phyloP scores from a whole-genome alignment of 2,888 invertebrate genomes.

The Ceraclea dissimilis region DNA sequence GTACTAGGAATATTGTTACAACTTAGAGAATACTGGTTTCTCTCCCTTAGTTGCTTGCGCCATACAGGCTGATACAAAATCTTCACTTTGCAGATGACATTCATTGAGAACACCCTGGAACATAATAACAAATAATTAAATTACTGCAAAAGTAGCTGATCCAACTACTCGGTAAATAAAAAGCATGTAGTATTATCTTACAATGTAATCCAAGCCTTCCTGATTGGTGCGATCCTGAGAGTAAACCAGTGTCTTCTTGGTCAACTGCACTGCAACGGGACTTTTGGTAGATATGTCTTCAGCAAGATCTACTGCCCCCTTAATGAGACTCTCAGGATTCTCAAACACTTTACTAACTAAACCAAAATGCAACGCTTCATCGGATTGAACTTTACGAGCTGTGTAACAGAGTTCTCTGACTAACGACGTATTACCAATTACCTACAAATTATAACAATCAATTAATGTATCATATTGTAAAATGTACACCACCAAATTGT shows the following conservation, averaged over 20 bases:
- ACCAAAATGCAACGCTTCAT: conserved; percentile 76
- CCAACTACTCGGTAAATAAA: not conserved
- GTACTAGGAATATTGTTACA: conserved; percentile 39
- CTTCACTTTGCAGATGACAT: conserved; percentile 85
- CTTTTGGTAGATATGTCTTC: conserved; percentile 77
- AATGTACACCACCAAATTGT: too few relatives aligned
- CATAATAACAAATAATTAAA: conserved; percentile 13
- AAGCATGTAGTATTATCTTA: conserved; percentile 46
- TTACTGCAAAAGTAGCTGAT: not conserved
- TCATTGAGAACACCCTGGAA: conserved; percentile 75
- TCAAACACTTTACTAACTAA: conserved; percentile 72
- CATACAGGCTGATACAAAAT: conserved; percentile 71
- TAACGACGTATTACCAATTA: conserved; percentile 80
- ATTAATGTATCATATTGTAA: not conserved
- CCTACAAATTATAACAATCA: conserved; percentile 32
- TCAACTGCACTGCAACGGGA: conserved; percentile 90
- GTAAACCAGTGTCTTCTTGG: conserved; percentile 77
- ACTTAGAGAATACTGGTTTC: conserved; percentile 71
- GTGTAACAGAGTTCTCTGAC: conserved; percentile 84
- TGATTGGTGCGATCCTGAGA: conserved; percentile 81
- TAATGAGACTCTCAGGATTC: conserved; percentile 61
- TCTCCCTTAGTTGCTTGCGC: conserved; percentile 66
- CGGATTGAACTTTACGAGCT: conserved; percentile 69
- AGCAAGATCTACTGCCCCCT: conserved; percentile 66
- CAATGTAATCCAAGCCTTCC: conserved; percentile 86